These are phyloP conservation scores for Acanthoscelides obtectus DNA, from an alignment of 2,888 invertebrate species.

Conservation along the genomic window DNA sequence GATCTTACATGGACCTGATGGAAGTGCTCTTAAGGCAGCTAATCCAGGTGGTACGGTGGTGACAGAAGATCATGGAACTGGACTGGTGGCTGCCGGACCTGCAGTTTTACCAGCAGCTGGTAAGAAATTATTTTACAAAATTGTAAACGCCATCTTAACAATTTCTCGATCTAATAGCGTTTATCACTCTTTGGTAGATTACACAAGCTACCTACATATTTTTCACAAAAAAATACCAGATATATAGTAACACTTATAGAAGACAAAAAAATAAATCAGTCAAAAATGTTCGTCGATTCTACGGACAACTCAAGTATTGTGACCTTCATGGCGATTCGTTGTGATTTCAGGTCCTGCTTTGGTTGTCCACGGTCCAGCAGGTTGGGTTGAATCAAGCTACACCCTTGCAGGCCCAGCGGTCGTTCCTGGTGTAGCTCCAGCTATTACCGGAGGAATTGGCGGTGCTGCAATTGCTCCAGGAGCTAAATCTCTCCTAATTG, in stretches of 20 bases:
- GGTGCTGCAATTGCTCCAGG: constrained; percentile 6
- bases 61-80: constrained; percentile 21
- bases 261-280: too few species aligned
- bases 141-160: too few species aligned
- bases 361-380: constrained; percentile 25
- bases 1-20: constrained; percentile 33
- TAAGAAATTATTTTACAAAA: constrained; percentile 3
- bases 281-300: too few species aligned
- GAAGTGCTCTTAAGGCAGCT: constrained; percentile 28
- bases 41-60: constrained; percentile 34
- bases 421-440: constrained; percentile 17
- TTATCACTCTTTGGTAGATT: too few species aligned
- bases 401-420: constrained; percentile 28
- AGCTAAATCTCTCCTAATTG: constrained; percentile 20
- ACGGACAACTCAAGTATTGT: too few species aligned
- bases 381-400: constrained; percentile 28
- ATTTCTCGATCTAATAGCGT: too few species aligned
- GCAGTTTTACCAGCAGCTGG: constrained; percentile 14
- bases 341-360: constrained; percentile 13
- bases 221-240: too few species aligned
- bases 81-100: constrained; percentile 23
- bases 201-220: too few species aligned
- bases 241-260: too few species aligned
- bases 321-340: too few species aligned
- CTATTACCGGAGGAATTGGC: constrained; percentile 10